A percentile compares a stretch with the other conserved stretches of the same genome.
phyloP scores from a whole-genome alignment of 2,113 vertebrate genomes.

The Macrotis lagotis region DNA sequence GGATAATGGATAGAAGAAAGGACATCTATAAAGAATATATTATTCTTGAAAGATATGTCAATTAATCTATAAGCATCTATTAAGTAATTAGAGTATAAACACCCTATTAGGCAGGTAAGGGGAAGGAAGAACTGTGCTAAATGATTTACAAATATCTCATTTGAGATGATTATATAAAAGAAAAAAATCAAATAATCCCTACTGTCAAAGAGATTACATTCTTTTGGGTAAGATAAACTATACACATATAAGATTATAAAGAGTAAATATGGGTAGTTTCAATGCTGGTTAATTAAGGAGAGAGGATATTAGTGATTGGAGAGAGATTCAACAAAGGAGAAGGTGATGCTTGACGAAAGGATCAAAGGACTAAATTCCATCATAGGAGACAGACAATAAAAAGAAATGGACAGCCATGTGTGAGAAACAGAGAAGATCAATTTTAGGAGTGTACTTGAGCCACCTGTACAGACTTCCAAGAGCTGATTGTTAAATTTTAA shows the following conservation, averaged over 20 bases:
- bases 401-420: not conserved
- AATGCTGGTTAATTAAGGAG: not conserved
- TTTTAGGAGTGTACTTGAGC: not conserved
- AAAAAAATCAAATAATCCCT: not conserved
- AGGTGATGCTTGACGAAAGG: not conserved
- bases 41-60: too few relatives aligned
- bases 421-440: not conserved
- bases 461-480: not conserved
- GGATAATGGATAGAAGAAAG: too few relatives aligned
- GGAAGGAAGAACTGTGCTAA: not conserved
- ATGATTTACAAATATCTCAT: not conserved
- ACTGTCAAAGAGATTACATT: not conserved
- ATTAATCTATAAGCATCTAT: not conserved
- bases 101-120: not conserved
- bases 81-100: not conserved
- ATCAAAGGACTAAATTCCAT: not conserved
- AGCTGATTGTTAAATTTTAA: not conserved
- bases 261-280: not conserved
- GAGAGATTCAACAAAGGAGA: not conserved
- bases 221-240: not conserved
- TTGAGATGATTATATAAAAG: not conserved
- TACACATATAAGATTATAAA: not conserved
- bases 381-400: not conserved
- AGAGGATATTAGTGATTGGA: not conserved
- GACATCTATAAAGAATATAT: too few relatives aligned